phyloP scores from a whole-genome alignment of 2,113 vertebrate species.

The Cisticola juncidis region DNA sequence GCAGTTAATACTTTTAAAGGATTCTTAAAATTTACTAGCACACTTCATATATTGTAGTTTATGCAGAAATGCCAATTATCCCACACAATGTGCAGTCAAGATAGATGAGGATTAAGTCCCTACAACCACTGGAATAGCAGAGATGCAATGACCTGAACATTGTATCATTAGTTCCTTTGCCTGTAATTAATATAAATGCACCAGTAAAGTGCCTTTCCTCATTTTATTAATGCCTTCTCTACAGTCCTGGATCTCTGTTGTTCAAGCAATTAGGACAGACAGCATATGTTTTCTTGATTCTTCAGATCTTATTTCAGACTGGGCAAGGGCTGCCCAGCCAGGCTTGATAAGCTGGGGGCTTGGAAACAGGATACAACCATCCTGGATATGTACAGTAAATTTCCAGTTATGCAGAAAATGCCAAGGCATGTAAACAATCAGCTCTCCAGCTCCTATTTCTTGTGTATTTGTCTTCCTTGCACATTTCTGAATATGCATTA shows the following conservation, averaged over 20 bases:
- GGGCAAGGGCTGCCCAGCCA: neutral
- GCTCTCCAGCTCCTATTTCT: neutral
- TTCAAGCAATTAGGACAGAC: neutral
- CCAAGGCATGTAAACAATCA: neutral
- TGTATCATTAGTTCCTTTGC: neutral
- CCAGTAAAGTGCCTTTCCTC: neutral
- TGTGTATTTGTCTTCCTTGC: neutral
- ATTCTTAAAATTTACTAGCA: neutral
- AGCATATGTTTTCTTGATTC: neutral
- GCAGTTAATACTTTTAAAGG: neutral
- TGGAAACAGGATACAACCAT: neutral
- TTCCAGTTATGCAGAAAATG: neutral
- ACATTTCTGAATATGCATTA: neutral
- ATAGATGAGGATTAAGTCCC: constrained; percentile 3
- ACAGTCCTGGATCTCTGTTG: neutral
- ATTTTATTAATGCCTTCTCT: neutral
- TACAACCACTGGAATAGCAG: neutral
- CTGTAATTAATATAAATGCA: constrained; percentile 17
- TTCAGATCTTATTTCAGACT: neutral
- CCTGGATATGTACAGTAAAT: neutral
- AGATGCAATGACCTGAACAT: constrained; percentile 41
- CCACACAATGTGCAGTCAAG: neutral
- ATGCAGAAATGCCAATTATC: constrained; percentile 26
- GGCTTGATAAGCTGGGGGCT: neutral
- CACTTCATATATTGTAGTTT: neutral